phyloP scores from a whole-genome alignment of 2,113 vertebrate genomes.

The Boleophthalmus pectinirostris region DNA sequence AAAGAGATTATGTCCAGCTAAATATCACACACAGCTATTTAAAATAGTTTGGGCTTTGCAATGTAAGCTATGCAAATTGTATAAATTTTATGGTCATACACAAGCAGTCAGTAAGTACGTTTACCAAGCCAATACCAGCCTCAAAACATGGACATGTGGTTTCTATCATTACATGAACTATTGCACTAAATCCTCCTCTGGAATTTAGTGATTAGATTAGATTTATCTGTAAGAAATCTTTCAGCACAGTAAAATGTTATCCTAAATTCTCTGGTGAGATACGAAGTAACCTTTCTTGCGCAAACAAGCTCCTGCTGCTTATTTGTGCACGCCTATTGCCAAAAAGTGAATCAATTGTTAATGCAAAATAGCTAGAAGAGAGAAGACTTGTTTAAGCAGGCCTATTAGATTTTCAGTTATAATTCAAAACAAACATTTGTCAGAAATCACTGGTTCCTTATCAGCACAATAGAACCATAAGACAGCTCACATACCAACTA shows the following conservation, averaged over 20 bases:
- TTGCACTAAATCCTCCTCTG: constrained; percentile 4
- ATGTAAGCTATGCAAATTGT: neutral
- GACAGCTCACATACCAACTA: constrained; percentile 40
- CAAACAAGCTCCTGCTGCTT: neutral
- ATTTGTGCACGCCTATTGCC: neutral
- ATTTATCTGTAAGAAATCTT: neutral
- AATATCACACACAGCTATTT: neutral
- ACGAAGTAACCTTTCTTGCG: neutral
- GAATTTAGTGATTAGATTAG: constrained; percentile 25
- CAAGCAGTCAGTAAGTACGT: neutral
- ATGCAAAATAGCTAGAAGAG: neutral
- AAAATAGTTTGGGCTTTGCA: neutral
- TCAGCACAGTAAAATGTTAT: neutral
- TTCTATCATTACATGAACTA: constrained; percentile 17
- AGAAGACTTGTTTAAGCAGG: constrained; percentile 23
- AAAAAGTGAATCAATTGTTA: neutral
- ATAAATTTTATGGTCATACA: constrained; percentile 1
- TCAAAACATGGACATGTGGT: constrained; percentile 38
- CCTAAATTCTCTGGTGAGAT: neutral
- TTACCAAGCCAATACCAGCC: neutral
- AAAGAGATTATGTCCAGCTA: neutral
- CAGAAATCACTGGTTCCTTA: constrained; percentile 13
- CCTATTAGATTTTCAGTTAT: neutral
- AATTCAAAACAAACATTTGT: neutral
- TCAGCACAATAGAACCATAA: constrained; percentile 9